Base-by-base conservation (phyloP, 2,113 vertebrate genomes). In the Calyptommatus sinebrachiatus region DNA sequence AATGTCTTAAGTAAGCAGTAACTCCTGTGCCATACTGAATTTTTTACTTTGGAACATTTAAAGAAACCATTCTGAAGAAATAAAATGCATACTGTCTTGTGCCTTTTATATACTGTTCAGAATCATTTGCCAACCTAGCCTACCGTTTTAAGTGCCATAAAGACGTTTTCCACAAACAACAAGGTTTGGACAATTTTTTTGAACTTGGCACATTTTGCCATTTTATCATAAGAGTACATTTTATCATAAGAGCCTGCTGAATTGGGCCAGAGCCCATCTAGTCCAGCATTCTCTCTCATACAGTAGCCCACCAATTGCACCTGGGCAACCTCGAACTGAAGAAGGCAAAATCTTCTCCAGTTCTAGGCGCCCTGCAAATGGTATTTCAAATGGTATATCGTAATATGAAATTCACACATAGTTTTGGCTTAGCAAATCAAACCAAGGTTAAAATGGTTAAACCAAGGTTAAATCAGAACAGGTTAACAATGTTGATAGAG, bases 1-100 rank as follows among this genome's bases (percentile, higher is more conserved):
- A 93, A 88, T 78, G 92, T 92, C 95, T 97, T 96, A 95, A 94
- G 95, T 91, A 95, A 96, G 94, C 94, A 93, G 92, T 80, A 83
- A 86, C 86, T 91, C 89, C 83, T 90, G 68, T 76, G 80, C 88
- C 87, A 81, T 45, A 89, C 90, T 74, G 85, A 90, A 82, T 86
- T 89, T 85, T 79, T 53, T 77, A 12, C 81, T 46, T 57, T 9
- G 61, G 28, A 78, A 86, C 71, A 48, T 87, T 16, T 76, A 0
- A 0, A 18, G 72, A 84, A 87, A 67, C 45, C 75, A 31, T 46
- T 46, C 18, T 21, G 89, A 86, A 91, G 82, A 85, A 82, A 77
- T 57, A 65, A 57, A 21, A 57, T 80, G 87, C 78, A 68, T 69
- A 62, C 67, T 21, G 86, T 48, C 3, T 1, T 77, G 1, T 20